phyloP scores from a whole-genome alignment of 2,113 vertebrate genomes.

The Tachuris rubrigastra region DNA sequence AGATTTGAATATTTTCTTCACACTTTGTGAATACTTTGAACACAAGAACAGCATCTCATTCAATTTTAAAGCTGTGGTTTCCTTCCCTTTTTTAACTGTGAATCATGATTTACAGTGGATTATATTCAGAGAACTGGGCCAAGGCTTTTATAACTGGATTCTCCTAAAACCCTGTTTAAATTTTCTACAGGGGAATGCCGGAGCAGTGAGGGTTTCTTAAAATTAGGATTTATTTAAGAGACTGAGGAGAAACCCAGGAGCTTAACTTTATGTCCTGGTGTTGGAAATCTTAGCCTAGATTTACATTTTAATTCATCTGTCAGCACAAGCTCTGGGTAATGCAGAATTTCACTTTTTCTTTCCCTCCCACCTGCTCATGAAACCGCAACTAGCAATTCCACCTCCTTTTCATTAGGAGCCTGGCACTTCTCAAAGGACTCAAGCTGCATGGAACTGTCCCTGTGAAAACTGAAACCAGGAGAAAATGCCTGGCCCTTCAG shows the following conservation, averaged over 20 bases:
- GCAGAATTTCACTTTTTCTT: constrained; percentile 48
- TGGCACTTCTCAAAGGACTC: constrained; percentile 51
- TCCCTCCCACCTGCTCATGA: constrained; percentile 3
- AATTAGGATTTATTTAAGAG: constrained; percentile 47
- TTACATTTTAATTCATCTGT: constrained; percentile 63
- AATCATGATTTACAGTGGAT: constrained; percentile 23
- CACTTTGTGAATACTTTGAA: constrained; percentile 46
- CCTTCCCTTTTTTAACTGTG: constrained; percentile 48
- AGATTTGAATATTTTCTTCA: constrained; percentile 10
- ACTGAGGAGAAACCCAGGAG: constrained; percentile 22
- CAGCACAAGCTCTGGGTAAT: constrained; percentile 59
- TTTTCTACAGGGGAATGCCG: background rate
- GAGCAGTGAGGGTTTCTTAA: background rate
- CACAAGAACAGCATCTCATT: constrained; percentile 3
- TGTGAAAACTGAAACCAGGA: constrained; percentile 51
- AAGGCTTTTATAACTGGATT: constrained; percentile 31
- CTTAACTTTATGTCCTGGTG: constrained; percentile 13
- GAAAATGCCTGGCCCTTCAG: constrained; percentile 10
- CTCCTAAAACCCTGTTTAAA: constrained; percentile 4
- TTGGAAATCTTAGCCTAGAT: constrained; percentile 44
- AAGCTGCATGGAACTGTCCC: background rate
- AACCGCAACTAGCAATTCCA: constrained; percentile 42
- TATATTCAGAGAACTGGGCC: background rate
- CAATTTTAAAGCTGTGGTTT: constrained; percentile 63
- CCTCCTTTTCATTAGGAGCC: constrained; percentile 40